Base-by-base conservation (phyloP, 1,140 invertebrate species). In the Pogonus chalceus region DNA sequence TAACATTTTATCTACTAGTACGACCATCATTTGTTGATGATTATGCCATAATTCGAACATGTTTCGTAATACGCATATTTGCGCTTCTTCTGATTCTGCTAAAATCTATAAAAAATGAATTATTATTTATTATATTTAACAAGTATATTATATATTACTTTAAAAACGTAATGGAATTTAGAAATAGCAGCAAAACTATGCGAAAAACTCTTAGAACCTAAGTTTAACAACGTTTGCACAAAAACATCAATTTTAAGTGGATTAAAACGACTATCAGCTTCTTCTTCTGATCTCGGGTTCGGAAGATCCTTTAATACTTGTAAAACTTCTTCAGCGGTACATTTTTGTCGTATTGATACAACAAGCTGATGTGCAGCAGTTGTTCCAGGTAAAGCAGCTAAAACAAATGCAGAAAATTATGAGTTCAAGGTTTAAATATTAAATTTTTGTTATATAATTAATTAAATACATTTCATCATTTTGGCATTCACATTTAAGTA, bases 131-230 rank as follows among this genome's bases (percentile, higher is more conserved):
- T 57, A 35, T 24, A 52, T 47, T 46, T 18, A 20, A 35, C 21
- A 51, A 49, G 21, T 48, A 56, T 56, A 35, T 39, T 49, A n/a
- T 48, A 23, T 20, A 53, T 62, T 73, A 87, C 85, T 73, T 96
- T 95, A 61, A 98, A 90, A 1, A 96, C 88, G 64, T 88, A 83
- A 72, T 96, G 90, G 68, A 96, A 98, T 77, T 98, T 98, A 18
- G 91, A 91, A 62, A 99, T 90, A 31, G 93, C 95, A 14, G 96
- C 91, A 73, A 98, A 98, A 61, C 92, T 92, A 68, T 99, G 96
- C 58, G 93, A 96, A 65, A 98, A 96, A 64, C 93, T 97, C 74
- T 98, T 98, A 1, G 87, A 90, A 20, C 93, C 95, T 35, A 97
- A 73, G 67, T 94, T 89, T 0, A 99, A 75, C 52, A 99, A 71